Base-by-base conservation (phyloP, 2,888 invertebrate species). In the Scaeva pyrastri region DNA sequence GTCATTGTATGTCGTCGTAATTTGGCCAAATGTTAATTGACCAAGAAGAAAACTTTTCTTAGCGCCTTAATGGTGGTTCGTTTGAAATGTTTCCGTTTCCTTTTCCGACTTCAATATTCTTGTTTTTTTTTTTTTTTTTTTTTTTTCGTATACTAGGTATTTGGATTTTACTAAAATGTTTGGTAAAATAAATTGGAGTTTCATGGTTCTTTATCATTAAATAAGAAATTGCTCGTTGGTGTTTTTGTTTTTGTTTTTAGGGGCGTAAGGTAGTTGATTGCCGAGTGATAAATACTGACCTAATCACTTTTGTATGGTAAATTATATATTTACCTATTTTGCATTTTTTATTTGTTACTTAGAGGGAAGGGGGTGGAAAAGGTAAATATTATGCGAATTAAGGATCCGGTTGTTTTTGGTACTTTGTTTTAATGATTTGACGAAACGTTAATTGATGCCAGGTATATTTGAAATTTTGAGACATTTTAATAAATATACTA, bases 61-160 rank as follows among this genome's bases (percentile, higher is more conserved):
- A 6, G 11, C 19, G 19, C 3, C 39, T 39, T 58, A 58, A 39
- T 39, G 39, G 58, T 39, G 60, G 60, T 62, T 62, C 43, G 11
- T 23, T 23, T 41, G 62, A 62, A 62, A 62, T 62, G 14, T 43
- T 62, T 62, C 62, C 62, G 39, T 39, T 60, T 52, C 52, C 52
- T 21, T 8, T 50, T 21, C 21, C 50, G 50, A 50, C 6, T 50
- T 14, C 50, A 50, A 50, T 52, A 1, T 55, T 16, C n/a, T 0
- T 56, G 1, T 43, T 43, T 14, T 31, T 31, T 56, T 19, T 0
- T 31, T 31, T 11, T 31, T 31, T 5, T 43, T 14, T 12, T 12
- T 14, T 43, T 43, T 14, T 43, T 14, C 5, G 5, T 43, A 14
- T 43, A 5, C 14, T 3, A 14, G 12, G 36, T 41, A 52, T 68